Evolutionary conservation across 2,888 invertebrate species (phyloP).

Genomic region (Drosophila eohydei): DNA sequence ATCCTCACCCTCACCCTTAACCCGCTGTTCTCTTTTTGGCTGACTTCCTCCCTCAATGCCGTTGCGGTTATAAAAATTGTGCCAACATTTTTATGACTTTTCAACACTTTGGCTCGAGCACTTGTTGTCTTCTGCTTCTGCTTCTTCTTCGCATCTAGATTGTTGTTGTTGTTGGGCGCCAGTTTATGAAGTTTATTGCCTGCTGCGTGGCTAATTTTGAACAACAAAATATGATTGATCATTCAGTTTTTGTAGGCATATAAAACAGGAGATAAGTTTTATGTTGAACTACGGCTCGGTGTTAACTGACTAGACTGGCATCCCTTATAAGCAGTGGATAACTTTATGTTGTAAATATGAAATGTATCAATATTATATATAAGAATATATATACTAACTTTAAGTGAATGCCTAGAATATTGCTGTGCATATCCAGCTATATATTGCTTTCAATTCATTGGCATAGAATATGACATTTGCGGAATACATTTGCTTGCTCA

Average conservation of each 20-base stretch:
- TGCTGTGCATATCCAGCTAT: too few relatives aligned
- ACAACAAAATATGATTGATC: constrained; percentile 53
- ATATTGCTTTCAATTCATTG: too few relatives aligned
- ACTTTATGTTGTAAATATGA: not conserved
- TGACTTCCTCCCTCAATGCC: constrained; percentile 43
- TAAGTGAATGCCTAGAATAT: not conserved
- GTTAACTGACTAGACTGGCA: not conserved
- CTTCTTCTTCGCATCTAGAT: constrained; percentile 4
- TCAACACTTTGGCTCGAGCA: constrained; percentile 69
- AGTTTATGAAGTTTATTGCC: constrained; percentile 63
- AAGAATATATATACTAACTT: not conserved
- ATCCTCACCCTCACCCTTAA: not conserved
- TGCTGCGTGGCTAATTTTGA: constrained; percentile 58
- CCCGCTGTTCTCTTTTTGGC: not conserved
- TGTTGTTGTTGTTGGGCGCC: constrained; percentile 55
- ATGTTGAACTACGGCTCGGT: constrained; percentile 7
- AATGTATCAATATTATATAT: not conserved
- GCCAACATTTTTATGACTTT: constrained; percentile 81
- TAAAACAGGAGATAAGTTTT: constrained; percentile 43
- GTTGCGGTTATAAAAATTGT: constrained; percentile 74
- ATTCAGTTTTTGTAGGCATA: constrained; percentile 18
- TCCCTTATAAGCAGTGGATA: not conserved
- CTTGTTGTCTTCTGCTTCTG: constrained; percentile 22
- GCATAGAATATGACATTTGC: too few relatives aligned
- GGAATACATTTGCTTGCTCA: too few relatives aligned